These are phyloP conservation scores for Himalopsyche phryganea DNA, from an alignment of 1,140 invertebrate species.

Conservation along the genomic window DNA sequence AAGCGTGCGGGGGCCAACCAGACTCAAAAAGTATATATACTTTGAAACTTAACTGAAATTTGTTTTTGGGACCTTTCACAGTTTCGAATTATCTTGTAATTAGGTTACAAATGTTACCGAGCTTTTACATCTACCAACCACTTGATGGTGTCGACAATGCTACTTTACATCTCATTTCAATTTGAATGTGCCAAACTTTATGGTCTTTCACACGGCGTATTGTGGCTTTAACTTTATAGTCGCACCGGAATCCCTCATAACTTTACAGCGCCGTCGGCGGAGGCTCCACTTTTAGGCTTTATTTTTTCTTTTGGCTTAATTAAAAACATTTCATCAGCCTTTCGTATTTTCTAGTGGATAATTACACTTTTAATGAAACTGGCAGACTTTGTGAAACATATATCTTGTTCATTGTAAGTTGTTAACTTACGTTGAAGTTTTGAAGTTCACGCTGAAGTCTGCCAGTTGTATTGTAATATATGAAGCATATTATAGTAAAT, in stretches of 20 bases:
- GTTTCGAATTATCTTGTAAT: neutral
- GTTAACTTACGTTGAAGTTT: too few species aligned
- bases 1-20: too few species aligned
- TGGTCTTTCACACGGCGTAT: too few species aligned
- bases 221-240: neutral
- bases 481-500: too few species aligned
- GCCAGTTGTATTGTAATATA: too few species aligned
- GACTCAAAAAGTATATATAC: too few species aligned
- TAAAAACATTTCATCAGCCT: too few species aligned
- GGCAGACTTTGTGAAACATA: too few species aligned
- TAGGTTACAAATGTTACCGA: neutral
- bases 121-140: neutral
- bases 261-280: neutral
- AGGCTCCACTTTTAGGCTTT: neutral
- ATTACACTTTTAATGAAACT: too few species aligned
- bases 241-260: neutral
- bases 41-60: neutral
- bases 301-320: neutral
- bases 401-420: too few species aligned
- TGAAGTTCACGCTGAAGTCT: too few species aligned
- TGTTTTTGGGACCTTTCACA: neutral
- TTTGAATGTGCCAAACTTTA: neutral
- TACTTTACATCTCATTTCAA: constrained; percentile 9
- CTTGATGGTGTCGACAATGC: neutral
- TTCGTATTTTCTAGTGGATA: too few species aligned